Percentiles rank a stretch among this genome's conserved stretches.
Evolutionary conservation across 1,140 invertebrate genomes (phyloP).

Genomic region (Goniozus legneri): DNA sequence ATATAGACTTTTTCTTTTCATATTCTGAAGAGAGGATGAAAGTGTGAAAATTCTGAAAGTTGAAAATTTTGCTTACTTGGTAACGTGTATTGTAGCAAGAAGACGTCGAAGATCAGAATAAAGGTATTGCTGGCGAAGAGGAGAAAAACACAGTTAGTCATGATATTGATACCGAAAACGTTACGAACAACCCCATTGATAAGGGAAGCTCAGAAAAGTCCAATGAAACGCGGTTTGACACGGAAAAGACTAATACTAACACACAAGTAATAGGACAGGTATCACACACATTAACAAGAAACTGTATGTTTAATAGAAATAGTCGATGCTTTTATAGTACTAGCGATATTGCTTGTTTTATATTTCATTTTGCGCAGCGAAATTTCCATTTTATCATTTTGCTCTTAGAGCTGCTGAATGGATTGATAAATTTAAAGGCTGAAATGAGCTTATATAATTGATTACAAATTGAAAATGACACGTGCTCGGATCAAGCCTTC

Average conservation of each 20-base stretch:
- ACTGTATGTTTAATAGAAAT: slow-evolving; percentile 9
- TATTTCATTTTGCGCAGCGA: too few species aligned
- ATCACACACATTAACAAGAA: slow-evolving; percentile 26
- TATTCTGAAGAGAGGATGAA: too few species aligned
- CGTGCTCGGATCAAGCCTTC: too few species aligned
- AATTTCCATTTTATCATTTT: too few species aligned
- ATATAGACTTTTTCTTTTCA: too few species aligned
- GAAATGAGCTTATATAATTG: too few species aligned
- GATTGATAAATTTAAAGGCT: too few species aligned
- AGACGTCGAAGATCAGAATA: slow-evolving; percentile 15
- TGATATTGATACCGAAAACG: slow-evolving; percentile 14
- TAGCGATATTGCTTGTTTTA: not conserved
- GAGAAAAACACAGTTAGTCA: slow-evolving; percentile 4
- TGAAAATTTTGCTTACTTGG: slow-evolving; percentile 14
- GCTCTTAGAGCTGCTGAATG: too few species aligned
- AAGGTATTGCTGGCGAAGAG: slow-evolving; percentile 13
- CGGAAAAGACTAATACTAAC: slow-evolving; percentile 21
- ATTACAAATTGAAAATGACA: too few species aligned
- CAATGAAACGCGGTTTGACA: slow-evolving; percentile 15
- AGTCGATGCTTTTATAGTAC: slow-evolving; percentile 8
- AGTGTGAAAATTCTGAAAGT: too few species aligned
- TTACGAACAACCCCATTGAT: slow-evolving; percentile 13
- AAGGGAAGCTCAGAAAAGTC: slow-evolving; percentile 12
- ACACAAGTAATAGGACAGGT: slow-evolving; percentile 28
- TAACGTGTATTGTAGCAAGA: slow-evolving; percentile 29